Conservation (phyloP, 2,113 vertebrate species). For the Carassius auratus region DNA sequence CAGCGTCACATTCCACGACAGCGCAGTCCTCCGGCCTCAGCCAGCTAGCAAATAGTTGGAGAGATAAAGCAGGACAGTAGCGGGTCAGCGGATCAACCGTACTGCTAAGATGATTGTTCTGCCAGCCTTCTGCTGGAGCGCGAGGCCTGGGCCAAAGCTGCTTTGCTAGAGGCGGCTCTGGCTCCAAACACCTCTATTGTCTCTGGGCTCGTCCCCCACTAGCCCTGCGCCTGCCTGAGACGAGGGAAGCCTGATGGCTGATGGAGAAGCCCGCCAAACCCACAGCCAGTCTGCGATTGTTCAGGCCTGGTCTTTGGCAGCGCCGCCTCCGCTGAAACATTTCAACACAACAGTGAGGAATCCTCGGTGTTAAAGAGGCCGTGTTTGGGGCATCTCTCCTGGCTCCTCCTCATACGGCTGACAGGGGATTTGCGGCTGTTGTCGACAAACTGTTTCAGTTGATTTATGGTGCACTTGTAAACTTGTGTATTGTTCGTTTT, state of each 20-base stretch:
- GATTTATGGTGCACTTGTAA: background rate
- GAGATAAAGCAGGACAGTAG: conserved; percentile 74
- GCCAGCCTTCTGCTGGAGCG: conserved; percentile 77
- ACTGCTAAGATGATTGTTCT: conserved; percentile 79
- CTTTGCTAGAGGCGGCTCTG: conserved; percentile 76
- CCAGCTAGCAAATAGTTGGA: conserved; percentile 63
- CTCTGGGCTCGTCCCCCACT: conserved; percentile 64
- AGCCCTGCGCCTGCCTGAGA: conserved; percentile 57
- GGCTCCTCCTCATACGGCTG: conserved; percentile 62
- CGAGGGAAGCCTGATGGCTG: conserved; percentile 32
- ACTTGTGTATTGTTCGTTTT: background rate
- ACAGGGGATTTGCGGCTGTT: background rate
- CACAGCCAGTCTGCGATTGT: conserved; percentile 39
- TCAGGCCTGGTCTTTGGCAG: conserved; percentile 33
- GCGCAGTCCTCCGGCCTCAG: conserved; percentile 50
- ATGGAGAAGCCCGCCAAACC: conserved; percentile 41
- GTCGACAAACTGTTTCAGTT: background rate
- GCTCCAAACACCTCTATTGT: conserved; percentile 75
- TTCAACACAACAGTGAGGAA: conserved; percentile 74
- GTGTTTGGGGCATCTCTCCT: conserved; percentile 72
- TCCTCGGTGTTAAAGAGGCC: conserved; percentile 74
- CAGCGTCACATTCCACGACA: conserved; percentile 68
- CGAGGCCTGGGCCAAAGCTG: conserved; percentile 47
- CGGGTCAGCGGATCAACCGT: conserved; percentile 76
- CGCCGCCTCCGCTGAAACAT: conserved; percentile 68